phyloP scores from a whole-genome alignment of 2,888 invertebrate genomes.

The Falcaria lacertinaria region DNA sequence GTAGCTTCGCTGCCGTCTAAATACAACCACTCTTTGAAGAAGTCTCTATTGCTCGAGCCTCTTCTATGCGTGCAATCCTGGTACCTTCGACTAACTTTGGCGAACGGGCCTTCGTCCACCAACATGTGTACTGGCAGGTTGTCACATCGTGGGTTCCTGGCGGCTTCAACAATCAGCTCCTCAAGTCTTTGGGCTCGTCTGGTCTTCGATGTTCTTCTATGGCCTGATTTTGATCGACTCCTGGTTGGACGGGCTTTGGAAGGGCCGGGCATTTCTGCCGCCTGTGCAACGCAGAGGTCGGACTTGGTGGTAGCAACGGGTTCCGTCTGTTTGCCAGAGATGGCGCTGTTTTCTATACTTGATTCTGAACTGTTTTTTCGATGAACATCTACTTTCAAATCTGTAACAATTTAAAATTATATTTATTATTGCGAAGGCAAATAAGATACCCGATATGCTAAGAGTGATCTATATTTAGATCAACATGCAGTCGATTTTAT shows the following conservation, averaged over 20 bases:
- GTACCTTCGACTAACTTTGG: conserved; percentile 65
- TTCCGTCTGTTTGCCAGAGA: conserved; percentile 64
- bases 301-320: conserved; percentile 55
- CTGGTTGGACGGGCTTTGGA: conserved; percentile 54
- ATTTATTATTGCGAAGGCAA: no score
- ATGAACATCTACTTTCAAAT: conserved; percentile 96
- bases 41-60: conserved; percentile 59
- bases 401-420: no score
- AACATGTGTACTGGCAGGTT: conserved; percentile 59
- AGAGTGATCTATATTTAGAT: not conserved
- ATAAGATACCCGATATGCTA: no score
- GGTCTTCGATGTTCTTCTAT: conserved; percentile 48
- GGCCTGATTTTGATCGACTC: conserved; percentile 51
- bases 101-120: conserved; percentile 68
- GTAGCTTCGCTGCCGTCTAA: conserved; percentile 61
- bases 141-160: conserved; percentile 46
- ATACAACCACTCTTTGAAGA: conserved; percentile 72
- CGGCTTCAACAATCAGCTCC: conserved; percentile 57
- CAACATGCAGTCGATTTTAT: no score
- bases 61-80: conserved; percentile 63
- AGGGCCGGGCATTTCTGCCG: conserved; percentile 46
- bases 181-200: conserved; percentile 60
- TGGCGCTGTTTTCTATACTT: conserved; percentile 84
- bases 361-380: conserved; percentile 94
- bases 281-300: conserved; percentile 58